Percentiles rank a stretch among this genome's conserved stretches.
Conservation (phyloP, 1,140 invertebrate species). For the Bradysia coprophila region DNA sequence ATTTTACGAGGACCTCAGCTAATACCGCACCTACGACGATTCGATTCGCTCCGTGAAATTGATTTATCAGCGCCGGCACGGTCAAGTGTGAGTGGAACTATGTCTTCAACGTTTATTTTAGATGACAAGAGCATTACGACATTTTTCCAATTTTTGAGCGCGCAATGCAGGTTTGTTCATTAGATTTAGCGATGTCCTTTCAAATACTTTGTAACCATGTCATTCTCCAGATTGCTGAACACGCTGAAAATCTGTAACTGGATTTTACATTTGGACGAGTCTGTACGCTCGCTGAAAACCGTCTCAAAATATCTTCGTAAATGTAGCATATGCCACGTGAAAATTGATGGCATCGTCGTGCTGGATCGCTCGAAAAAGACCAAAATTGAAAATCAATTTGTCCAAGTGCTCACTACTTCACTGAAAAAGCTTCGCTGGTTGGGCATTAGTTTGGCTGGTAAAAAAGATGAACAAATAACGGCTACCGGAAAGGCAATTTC, state of each 20-base stretch:
- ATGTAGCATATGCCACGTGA: slow-evolving; percentile 6
- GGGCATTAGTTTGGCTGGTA: slow-evolving; percentile 6
- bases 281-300: slow-evolving; percentile 6
- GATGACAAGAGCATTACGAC: slow-evolving; percentile 6
- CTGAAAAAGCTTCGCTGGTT: slow-evolving; percentile 6
- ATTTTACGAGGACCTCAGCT: slow-evolving; percentile 28
- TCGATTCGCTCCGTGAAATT: slow-evolving; percentile 28
- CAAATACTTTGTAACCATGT: too few species aligned
- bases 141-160: slow-evolving; percentile 6
- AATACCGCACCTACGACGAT: slow-evolving; percentile 27
- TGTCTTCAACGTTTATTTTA: slow-evolving; percentile 5
- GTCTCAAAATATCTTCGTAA: slow-evolving; percentile 6
- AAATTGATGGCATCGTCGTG: slow-evolving; percentile 8
- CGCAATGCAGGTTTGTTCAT: slow-evolving; percentile 7
- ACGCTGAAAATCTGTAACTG: slow-evolving; percentile 9
- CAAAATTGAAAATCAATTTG: slow-evolving; percentile 4
- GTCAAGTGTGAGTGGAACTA: slow-evolving; percentile 6
- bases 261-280: slow-evolving; percentile 8
- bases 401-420: slow-evolving; percentile 5
- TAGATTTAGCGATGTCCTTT: too few species aligned
- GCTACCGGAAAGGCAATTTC: slow-evolving; percentile 7
- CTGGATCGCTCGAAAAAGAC: slow-evolving; percentile 6
- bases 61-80: slow-evolving; percentile 20
- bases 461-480: slow-evolving; percentile 7
- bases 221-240: slow-evolving; percentile 6